Evolutionary conservation across 1,140 invertebrate genomes (phyloP).

Genomic region (Temnothorax curvispinosus): DNA sequence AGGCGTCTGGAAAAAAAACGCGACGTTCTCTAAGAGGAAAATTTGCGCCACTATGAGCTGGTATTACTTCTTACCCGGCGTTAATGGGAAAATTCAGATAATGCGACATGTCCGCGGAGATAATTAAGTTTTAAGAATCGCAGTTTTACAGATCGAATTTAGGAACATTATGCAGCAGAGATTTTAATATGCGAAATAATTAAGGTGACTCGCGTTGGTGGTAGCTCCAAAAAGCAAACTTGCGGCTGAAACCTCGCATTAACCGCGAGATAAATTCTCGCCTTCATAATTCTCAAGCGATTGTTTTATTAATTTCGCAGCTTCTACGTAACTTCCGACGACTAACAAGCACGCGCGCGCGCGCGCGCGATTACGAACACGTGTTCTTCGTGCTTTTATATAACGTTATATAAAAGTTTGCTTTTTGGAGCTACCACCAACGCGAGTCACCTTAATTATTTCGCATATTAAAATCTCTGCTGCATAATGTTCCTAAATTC

Average conservation of each 20-base stretch:
- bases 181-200: conserved; percentile 13
- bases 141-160: background rate
- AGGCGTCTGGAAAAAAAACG: conserved; percentile 35
- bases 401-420: too few species aligned
- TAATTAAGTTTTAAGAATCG: conserved; percentile 65
- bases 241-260: too few species aligned
- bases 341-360: too few species aligned
- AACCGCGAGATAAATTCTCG: too few species aligned
- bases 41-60: background rate
- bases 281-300: too few species aligned
- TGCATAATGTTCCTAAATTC: background rate
- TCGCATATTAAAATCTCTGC: background rate
- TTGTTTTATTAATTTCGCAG: too few species aligned
- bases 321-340: too few species aligned
- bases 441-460: conserved; percentile 7
- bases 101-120: conserved; percentile 24
- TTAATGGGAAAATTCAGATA: conserved; percentile 64
- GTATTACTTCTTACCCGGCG: conserved; percentile 35
- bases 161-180: background rate
- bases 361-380: too few species aligned
- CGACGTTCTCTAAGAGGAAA: conserved; percentile 23
- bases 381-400: too few species aligned
- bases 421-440: background rate
- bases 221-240: background rate
- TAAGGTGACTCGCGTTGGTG: background rate